Conservation (phyloP, 2,797 vertebrate genomes). For the Octomys mimax region DNA sequence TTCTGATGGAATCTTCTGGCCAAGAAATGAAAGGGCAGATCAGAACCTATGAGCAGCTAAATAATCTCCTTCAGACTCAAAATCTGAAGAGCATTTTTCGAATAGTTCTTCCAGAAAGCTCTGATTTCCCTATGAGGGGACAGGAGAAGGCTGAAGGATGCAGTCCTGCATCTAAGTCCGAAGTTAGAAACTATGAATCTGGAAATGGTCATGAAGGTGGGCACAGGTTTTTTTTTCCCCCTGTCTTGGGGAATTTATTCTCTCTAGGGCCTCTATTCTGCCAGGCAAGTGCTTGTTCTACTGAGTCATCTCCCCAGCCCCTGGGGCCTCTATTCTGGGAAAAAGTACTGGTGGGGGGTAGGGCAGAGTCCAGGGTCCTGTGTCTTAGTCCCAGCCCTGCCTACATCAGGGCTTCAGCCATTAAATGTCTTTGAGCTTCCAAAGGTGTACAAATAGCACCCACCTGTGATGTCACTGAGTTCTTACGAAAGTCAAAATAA, state of each 20-base stretch:
- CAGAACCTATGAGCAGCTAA: conserved; percentile 3
- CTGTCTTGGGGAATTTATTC: background rate
- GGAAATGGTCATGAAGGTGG: background rate
- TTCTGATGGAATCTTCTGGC: conserved; percentile 65
- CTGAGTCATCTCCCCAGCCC: no score
- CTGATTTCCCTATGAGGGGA: background rate
- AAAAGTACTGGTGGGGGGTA: background rate
- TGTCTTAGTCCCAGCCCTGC: background rate
- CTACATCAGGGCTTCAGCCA: background rate
- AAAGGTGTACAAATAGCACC: background rate
- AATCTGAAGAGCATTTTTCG: background rate
- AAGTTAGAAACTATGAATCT: conserved; percentile 12
- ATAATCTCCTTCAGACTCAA: conserved; percentile 41
- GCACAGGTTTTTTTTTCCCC: background rate
- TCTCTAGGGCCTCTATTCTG: background rate
- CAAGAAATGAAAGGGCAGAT: conserved; percentile 63
- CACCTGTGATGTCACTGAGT: background rate
- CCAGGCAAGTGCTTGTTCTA: no score
- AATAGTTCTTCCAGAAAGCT: conserved; percentile 26
- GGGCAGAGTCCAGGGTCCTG: background rate
- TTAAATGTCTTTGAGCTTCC: background rate
- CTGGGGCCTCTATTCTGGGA: background rate
- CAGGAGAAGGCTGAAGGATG: background rate
- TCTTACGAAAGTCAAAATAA: conserved; percentile 10
- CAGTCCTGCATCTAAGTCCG: background rate